These are phyloP conservation scores for Junonia oenone DNA, from an alignment of 2,888 invertebrate species.

Conservation along the genomic window DNA sequence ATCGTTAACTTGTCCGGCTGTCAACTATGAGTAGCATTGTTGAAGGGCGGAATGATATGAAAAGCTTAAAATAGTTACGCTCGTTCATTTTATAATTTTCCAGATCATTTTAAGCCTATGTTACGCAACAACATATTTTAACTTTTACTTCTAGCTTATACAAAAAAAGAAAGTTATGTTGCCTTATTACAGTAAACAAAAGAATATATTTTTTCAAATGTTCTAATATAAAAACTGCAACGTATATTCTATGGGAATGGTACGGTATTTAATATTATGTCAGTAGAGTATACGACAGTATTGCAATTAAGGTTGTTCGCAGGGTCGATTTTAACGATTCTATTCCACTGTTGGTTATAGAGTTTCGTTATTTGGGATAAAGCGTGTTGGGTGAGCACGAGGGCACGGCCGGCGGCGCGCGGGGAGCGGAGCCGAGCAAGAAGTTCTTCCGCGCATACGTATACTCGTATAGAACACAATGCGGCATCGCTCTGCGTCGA, in stretches of 20 bases:
- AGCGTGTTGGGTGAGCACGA: conserved; percentile 11
- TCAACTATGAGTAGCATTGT: background rate
- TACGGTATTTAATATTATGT: no score
- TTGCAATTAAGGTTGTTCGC: background rate
- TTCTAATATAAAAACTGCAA: no score
- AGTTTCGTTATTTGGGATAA: conserved; percentile 9
- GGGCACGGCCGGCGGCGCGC: conserved; percentile 8
- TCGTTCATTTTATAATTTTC: background rate
- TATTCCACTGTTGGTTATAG: conserved; percentile 7
- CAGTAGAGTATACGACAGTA: background rate
- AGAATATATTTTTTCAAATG: no score
- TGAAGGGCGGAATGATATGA: background rate
- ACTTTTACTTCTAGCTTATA: no score
- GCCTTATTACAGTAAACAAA: no score
- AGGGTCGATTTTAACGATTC: background rate
- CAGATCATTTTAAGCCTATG: no score
- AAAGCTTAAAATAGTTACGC: background rate
- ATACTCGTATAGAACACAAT: conserved; percentile 59
- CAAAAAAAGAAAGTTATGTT: no score
- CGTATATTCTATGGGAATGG: no score
- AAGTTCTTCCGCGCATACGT: conserved; percentile 47
- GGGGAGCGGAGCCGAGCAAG: conserved; percentile 34
- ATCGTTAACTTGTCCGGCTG: conserved; percentile 8
- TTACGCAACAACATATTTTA: no score
- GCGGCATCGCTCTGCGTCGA: conserved; percentile 67